Percentiles rank a stretch among this genome's conserved stretches.
Conservation (phyloP, 2,888 invertebrate species). For the Colletes collaris region DNA sequence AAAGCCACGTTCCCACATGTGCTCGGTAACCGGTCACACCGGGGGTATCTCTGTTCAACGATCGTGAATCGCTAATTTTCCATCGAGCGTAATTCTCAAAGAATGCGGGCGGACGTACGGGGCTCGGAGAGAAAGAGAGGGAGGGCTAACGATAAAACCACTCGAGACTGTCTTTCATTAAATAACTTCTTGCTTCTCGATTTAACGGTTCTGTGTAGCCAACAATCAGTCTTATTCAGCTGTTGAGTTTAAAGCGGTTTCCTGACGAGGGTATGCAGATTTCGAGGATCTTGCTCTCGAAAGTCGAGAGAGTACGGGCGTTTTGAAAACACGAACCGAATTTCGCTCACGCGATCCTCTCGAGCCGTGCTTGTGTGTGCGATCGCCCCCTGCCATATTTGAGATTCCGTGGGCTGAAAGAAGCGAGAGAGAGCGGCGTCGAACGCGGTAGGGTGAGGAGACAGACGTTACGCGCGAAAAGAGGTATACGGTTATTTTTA, state of each 20-base stretch:
- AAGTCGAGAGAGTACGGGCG: no score
- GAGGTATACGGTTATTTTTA: constrained; percentile 56
- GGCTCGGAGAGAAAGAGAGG: neutral
- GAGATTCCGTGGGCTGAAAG: constrained; percentile 34
- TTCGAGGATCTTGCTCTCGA: neutral
- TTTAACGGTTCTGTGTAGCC: neutral
- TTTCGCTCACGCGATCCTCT: constrained; percentile 30
- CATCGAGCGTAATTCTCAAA: constrained; percentile 36
- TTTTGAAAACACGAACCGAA: constrained; percentile 25
- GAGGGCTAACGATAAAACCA: constrained; percentile 17
- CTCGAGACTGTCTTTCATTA: constrained; percentile 29
- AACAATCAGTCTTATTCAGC: neutral
- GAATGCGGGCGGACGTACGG: constrained; percentile 34
- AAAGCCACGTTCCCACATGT: constrained; percentile 10
- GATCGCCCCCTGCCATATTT: constrained; percentile 36
- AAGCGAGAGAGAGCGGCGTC: constrained; percentile 6
- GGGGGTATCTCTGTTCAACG: neutral
- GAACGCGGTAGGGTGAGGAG: neutral
- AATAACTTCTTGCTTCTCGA: constrained; percentile 21
- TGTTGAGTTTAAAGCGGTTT: constrained; percentile 10
- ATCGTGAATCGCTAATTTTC: constrained; percentile 41
- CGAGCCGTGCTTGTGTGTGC: neutral
- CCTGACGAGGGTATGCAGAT: neutral
- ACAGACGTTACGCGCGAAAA: neutral
- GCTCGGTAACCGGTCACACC: no score